Conservation (phyloP, 2,113 vertebrate genomes). For the Setophaga petechia region DNA sequence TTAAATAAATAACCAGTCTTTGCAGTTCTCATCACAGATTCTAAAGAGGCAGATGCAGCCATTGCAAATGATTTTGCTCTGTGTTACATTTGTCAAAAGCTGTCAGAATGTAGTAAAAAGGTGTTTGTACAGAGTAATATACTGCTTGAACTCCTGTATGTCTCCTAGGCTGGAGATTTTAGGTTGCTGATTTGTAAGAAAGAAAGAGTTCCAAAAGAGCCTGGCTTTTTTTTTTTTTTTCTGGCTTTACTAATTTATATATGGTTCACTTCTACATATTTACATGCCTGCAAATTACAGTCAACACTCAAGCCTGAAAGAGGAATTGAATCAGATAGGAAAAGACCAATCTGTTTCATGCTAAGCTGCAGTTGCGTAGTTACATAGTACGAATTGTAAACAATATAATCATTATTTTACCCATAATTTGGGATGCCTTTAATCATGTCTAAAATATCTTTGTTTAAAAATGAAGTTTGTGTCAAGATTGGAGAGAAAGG, state of each 20-base stretch:
- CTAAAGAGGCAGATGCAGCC: constrained; percentile 55
- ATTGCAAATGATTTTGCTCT: constrained; percentile 55
- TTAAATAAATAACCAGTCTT: constrained; percentile 53
- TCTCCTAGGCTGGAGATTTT: constrained; percentile 1
- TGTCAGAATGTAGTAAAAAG: constrained; percentile 53
- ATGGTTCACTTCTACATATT: neutral
- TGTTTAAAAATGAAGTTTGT: neutral
- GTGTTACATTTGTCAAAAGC: constrained; percentile 60
- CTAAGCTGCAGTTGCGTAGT: neutral
- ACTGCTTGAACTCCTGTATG: constrained; percentile 37
- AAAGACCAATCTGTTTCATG: neutral
- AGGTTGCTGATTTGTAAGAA: neutral
- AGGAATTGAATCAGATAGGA: neutral
- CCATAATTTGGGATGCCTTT: neutral
- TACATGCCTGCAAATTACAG: neutral
- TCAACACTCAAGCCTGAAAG: neutral
- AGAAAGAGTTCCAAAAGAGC: neutral
- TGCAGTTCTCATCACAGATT: constrained; percentile 17
- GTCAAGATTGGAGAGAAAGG: neutral
- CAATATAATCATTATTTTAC: neutral
- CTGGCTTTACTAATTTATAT: neutral
- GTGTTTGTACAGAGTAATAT: constrained; percentile 49
- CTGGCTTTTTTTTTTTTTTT: neutral
- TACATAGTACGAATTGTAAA: neutral
- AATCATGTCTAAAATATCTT: neutral